Base-by-base conservation (phyloP, 2,888 invertebrate species). In the Andrena dorsata region DNA sequence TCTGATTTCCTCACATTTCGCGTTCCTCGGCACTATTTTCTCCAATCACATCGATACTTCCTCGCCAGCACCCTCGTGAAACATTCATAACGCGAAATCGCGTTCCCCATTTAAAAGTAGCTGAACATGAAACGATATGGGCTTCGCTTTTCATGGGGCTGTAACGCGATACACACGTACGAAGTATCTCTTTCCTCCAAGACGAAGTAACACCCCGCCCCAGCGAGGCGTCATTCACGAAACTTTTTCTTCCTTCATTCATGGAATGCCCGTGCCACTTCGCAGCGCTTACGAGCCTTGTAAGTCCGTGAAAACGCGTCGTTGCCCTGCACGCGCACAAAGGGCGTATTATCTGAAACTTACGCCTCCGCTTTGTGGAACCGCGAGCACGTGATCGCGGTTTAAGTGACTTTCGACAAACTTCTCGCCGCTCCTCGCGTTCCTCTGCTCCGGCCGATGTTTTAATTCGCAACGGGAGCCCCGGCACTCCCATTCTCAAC, bases 271-370 rank as follows among this genome's bases (percentile, higher is more conserved):
- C 2, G 49, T 7, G 58, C 60, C 61, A 80, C 79, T 76, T 20
- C 13, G 30, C 5, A 41, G 61, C 32, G 49, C 73, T 66, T 58
- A 51, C 49, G 65, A 68, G 83, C 74, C 83, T 75, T 74, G 83
- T 41, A 71, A 51, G 74, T 56, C 53, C 23, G 32, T 53, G 83
- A 58, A 28, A 82, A 82, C 82, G 71, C 73, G 53, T 69, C 58
- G 73, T 80, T 73, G 10, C 20, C 63, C 41, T 7, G 32, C 63
- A 28, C 32, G 23, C 26, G 32, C 30, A 71, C 83, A 75, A 83
- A 78, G 83, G 75, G 58, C 63, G 71, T 78, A 71, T 83, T 83
- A 83, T 78, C 83, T 53, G 53, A 83, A 83, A 79, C 74, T 75
- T 74, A 47, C 53, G 53, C 66, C 26, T 35, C 47, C 65, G 70